These are phyloP conservation scores for Drosophila navojoa DNA, from an alignment of 1,140 invertebrate genomes.

Conservation along the genomic window DNA sequence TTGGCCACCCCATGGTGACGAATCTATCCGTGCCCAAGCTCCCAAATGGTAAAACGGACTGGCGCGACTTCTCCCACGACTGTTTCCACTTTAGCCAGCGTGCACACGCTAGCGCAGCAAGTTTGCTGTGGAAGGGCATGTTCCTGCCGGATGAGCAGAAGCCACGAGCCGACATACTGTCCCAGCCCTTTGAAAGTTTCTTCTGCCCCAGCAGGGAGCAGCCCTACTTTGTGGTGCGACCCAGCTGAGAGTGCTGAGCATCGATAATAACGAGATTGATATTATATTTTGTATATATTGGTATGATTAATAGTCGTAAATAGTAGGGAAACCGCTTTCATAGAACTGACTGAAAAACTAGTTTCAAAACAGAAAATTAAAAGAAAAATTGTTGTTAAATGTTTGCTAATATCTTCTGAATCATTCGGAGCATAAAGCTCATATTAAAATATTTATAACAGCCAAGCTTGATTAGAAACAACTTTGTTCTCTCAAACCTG, in stretches of 20 bases:
- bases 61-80: conserved; percentile 87
- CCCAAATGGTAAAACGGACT: conserved; percentile 84
- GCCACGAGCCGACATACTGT: conserved; percentile 31
- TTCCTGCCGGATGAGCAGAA: conserved; percentile 84
- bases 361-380: no score
- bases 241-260: conserved; percentile 31
- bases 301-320: no score
- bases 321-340: no score
- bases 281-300: no score
- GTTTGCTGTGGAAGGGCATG: conserved; percentile 87
- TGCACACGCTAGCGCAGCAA: conserved; percentile 85
- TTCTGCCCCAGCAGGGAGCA: conserved; percentile 56
- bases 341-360: no score
- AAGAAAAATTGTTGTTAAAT: no score
- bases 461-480: no score
- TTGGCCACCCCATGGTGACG: conserved; percentile 85
- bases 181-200: conserved; percentile 35
- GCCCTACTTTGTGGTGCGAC: conserved; percentile 60
- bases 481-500: no score
- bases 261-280: neutral
- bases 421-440: no score
- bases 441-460: no score
- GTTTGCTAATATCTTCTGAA: no score
- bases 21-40: conserved; percentile 82
- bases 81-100: conserved; percentile 90